Conservation (phyloP, 1,140 invertebrate species). For the Bombus difficillimus region DNA sequence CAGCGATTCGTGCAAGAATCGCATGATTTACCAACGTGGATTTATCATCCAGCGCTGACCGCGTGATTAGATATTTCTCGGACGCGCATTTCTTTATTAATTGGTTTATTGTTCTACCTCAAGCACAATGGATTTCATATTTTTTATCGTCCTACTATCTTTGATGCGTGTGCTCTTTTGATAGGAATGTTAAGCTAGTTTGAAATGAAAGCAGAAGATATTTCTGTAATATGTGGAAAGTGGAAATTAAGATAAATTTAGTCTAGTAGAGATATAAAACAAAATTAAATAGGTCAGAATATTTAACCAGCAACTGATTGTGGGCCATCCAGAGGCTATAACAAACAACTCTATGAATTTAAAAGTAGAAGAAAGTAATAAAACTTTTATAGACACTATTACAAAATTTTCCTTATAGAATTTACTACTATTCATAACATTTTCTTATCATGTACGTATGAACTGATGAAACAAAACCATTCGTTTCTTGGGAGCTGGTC, state of each 20-base stretch:
- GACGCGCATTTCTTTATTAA: neutral
- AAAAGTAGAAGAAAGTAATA: no score
- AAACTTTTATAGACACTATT: no score
- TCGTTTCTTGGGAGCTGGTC: no score
- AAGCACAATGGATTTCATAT: neutral
- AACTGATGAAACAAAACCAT: no score
- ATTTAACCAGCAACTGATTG: no score
- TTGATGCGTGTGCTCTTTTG: neutral
- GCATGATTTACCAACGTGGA: slow-evolving; percentile 7
- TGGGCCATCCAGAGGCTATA: no score
- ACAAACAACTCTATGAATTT: no score
- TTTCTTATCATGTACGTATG: no score
- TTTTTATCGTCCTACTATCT: neutral
- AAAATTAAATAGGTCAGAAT: neutral
- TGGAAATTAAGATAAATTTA: neutral
- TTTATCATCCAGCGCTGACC: neutral
- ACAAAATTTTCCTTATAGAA: no score
- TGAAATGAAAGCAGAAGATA: neutral
- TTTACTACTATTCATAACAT: no score
- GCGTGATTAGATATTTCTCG: neutral
- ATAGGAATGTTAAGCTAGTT: neutral
- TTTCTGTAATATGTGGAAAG: neutral
- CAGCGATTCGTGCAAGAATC: slow-evolving; percentile 38
- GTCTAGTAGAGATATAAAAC: neutral
- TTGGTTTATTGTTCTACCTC: neutral